Percentiles rank a stretch among this genome's conserved stretches.
Conservation (phyloP, 2,888 invertebrate genomes). For the Disparrhopalites patrizii region DNA sequence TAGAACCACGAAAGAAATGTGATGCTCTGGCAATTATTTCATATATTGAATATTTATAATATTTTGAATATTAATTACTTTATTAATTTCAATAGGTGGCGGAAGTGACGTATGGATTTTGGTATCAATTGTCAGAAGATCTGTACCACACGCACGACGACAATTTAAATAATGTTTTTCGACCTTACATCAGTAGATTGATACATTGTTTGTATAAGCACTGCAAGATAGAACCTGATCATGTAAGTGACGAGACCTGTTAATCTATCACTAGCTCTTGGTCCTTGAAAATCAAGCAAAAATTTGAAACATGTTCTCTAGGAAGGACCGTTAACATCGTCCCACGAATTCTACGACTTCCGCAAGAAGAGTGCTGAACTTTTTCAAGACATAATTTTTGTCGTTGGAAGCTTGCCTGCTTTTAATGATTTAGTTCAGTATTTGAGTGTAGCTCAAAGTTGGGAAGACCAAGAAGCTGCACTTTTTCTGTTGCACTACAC, state of each 20-base stretch:
- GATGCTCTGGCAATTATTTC: too few relatives aligned
- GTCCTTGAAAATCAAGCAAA: not conserved
- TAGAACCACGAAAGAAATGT: not conserved
- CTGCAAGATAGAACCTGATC: constrained; percentile 94
- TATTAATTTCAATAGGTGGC: constrained; percentile 56
- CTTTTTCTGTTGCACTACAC: constrained; percentile 42
- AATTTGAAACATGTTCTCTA: constrained; percentile 47
- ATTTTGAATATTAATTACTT: not conserved
- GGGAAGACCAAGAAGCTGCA: constrained; percentile 46
- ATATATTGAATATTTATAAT: not conserved
- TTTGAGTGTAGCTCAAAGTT: constrained; percentile 30
- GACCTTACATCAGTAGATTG: constrained; percentile 86
- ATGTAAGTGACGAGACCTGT: constrained; percentile 54
- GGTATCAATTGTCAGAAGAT: constrained; percentile 93
- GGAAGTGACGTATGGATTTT: constrained; percentile 79
- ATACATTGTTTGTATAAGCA: constrained; percentile 84
- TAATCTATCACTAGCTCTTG: not conserved
- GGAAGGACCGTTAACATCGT: constrained; percentile 75
- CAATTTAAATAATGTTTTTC: constrained; percentile 73
- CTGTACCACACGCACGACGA: constrained; percentile 83
- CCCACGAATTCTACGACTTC: constrained; percentile 80
- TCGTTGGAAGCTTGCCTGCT: constrained; percentile 63
- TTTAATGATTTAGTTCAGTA: constrained; percentile 40
- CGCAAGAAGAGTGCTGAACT: constrained; percentile 84
- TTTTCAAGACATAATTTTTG: constrained; percentile 94